Evolutionary conservation across 1,140 invertebrate species (phyloP).

Genomic region (Pseudomyrmex gracilis): DNA sequence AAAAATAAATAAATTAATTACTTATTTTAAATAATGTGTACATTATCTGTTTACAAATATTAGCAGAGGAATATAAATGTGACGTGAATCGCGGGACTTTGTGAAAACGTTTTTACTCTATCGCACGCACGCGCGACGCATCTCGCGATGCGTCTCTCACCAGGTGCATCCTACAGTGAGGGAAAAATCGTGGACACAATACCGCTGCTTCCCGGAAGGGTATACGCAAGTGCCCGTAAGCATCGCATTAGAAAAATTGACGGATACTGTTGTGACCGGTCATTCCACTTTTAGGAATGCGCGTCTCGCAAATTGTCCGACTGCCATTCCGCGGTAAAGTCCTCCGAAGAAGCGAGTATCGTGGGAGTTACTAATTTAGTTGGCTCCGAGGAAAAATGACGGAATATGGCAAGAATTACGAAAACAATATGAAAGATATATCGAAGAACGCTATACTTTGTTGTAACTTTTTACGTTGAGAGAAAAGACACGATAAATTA

Average conservation of each 20-base stretch:
- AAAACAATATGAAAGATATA: not conserved
- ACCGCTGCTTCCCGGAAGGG: slow-evolving; percentile 77
- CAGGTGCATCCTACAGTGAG: slow-evolving; percentile 42
- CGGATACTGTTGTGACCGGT: slow-evolving; percentile 76
- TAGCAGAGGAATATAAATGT: not conserved
- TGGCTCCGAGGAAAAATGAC: not conserved
- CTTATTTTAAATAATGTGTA: not conserved
- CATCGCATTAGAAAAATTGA: slow-evolving; percentile 77
- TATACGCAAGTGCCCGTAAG: slow-evolving; percentile 70
- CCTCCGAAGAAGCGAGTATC: not conserved
- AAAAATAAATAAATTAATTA: too few relatives aligned
- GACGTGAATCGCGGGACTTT: slow-evolving; percentile 43
- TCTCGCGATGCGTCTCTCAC: slow-evolving; percentile 63
- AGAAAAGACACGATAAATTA: slow-evolving; percentile 9
- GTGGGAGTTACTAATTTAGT: slow-evolving; percentile 48
- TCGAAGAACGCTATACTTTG: not conserved
- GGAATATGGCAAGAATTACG: not conserved
- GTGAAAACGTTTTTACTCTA: slow-evolving; percentile 24
- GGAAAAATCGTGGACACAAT: slow-evolving; percentile 76
- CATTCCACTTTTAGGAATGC: slow-evolving; percentile 76
- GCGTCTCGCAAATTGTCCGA: slow-evolving; percentile 74
- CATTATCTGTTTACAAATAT: slow-evolving; percentile 1
- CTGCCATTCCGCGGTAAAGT: slow-evolving; percentile 58
- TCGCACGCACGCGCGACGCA: not conserved
- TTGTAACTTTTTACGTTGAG: not conserved